Evolutionary conservation across 2,888 invertebrate species (phyloP), one percentile per base, ranked within the genome.

Genomic region (Drosophila mercatorum): DNA sequence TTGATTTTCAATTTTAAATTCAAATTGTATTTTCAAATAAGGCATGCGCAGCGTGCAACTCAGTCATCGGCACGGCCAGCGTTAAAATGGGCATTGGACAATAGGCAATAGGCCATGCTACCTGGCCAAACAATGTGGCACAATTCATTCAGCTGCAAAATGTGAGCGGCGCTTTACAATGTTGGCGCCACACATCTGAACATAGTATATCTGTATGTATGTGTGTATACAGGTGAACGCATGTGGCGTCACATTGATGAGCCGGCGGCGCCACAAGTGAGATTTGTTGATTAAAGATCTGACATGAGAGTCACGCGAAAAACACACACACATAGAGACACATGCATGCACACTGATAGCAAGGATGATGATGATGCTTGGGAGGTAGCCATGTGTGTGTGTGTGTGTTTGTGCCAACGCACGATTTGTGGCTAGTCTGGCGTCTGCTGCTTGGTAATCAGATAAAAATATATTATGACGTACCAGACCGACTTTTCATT

Each of bases 381-480:
- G 43, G 49, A 34, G 38, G 17, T 61, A 34, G 44, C n/a, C 52
- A 44, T 17, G 28, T 55, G 14, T 28, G 36, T 46, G 34, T 26
- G 6, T 57, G 17, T 59, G 51, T 57, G 57, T 43, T 53, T 66
- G 65, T 65, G 56, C 64, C 67, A 72, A 87, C 81, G 82, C 84
- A 82, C 84, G 82, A 87, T 84, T 79, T 80, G 72, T 69, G 49
- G 56, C 49, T 56, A 57, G 72, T 74, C 71, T 63, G 58, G 40
- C 56, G 64, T 66, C 68, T 72, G 57, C 60, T 60, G 59, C 34
- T 86, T 78, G 83, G 72, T 86, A 81, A 81, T 84, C 88, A 84
- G 88, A 89, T 82, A 82, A 78, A 89, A 88, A 84, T 88, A 85
- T 84, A 84, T 85, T 85, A 85, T 89, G 89, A 85, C 89, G 88